phyloP scores from a whole-genome alignment of 92 coral and sea anemone genomes.

The Ricordea florida region DNA sequence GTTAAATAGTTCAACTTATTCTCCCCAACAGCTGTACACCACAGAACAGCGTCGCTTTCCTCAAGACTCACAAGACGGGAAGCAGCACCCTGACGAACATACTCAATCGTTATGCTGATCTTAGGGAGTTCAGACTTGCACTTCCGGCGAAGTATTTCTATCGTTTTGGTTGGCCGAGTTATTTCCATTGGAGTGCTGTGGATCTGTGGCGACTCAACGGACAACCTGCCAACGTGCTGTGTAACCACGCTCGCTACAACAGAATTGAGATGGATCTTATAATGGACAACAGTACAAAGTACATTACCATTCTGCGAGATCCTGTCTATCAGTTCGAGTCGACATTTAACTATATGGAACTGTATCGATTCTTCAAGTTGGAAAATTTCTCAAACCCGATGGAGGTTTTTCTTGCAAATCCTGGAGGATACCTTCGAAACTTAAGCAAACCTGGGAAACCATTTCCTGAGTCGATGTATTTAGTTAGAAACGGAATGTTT shows the following conservation, averaged over 20 bases:
- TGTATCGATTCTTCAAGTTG: constrained; percentile 51
- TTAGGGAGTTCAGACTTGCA: constrained; percentile 82
- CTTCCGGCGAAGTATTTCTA: constrained; percentile 64
- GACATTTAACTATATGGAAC: constrained; percentile 92
- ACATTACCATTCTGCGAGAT: constrained; percentile 86
- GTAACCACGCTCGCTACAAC: constrained; percentile 92
- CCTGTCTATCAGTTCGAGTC: constrained; percentile 94
- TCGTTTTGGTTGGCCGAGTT: constrained; percentile 93
- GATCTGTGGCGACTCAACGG: constrained; percentile 85
- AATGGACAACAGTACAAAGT: constrained; percentile 80
- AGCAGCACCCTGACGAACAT: constrained; percentile 95
- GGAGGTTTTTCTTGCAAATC: constrained; percentile 71
- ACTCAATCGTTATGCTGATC: constrained; percentile 92
- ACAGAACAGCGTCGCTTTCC: constrained; percentile 76
- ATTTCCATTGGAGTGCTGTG: constrained; percentile 85
- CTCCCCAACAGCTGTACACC: constrained; percentile 72
- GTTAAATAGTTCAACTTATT: background rate
- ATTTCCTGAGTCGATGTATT: constrained; percentile 78
- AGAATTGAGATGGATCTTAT: constrained; percentile 78
- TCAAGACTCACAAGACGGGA: constrained; percentile 97
- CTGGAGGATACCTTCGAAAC: constrained; percentile 58
- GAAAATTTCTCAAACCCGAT: constrained; percentile 58
- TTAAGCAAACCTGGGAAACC: constrained; percentile 23
- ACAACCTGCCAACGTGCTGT: constrained; percentile 80
- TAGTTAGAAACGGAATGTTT: constrained; percentile 91